Conservation (phyloP, 2,113 vertebrate genomes). For the Vulpes ferrilata region DNA sequence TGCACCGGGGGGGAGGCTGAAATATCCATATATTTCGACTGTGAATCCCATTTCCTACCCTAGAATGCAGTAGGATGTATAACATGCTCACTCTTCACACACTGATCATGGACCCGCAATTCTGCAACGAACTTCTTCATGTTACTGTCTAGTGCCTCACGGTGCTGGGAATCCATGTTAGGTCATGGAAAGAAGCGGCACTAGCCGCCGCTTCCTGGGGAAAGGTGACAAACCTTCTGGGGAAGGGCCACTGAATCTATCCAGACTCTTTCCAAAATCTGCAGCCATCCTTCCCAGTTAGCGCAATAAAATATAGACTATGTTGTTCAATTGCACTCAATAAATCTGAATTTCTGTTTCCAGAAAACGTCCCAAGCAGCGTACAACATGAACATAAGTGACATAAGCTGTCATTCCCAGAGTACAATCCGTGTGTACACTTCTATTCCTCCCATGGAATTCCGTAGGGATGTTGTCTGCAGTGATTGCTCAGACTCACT, state of each 20-base stretch:
- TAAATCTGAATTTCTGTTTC: not conserved
- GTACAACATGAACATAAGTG: not conserved
- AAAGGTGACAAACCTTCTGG: not conserved
- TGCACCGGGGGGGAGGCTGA: not conserved
- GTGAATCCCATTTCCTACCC: too few species aligned
- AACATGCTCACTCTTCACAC: not conserved
- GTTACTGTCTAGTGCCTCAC: not conserved
- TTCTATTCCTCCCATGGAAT: not conserved
- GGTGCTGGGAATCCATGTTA: not conserved
- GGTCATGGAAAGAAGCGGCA: not conserved
- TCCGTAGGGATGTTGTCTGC: not conserved
- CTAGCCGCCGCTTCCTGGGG: not conserved
- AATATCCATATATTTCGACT: too few species aligned
- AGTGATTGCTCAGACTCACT: not conserved
- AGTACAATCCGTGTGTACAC: not conserved
- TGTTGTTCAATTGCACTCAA: not conserved
- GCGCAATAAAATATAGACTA: not conserved
- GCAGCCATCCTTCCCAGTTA: not conserved
- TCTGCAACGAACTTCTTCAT: too few species aligned
- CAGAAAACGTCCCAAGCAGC: not conserved
- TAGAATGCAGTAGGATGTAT: not conserved
- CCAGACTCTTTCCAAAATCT: not conserved
- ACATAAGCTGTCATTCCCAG: not conserved
- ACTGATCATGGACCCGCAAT: accelerated
- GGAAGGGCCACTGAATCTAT: not conserved